Conservation (phyloP, 2,113 vertebrate genomes). For the Nematolebias whitei region DNA sequence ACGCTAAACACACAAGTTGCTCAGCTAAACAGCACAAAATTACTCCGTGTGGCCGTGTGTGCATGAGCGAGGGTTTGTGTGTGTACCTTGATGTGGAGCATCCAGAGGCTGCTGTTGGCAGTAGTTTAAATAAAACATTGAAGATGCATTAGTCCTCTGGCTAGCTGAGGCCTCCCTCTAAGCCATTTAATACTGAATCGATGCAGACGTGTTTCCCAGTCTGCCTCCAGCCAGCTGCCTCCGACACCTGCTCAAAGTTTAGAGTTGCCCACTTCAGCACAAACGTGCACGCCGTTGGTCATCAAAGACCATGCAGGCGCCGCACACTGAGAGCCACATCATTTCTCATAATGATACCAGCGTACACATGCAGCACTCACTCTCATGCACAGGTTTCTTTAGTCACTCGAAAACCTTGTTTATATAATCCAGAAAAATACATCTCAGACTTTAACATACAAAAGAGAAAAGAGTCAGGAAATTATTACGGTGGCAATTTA, state of each 20-base stretch:
- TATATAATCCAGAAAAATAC: background rate
- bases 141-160: conserved; percentile 67
- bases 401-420: no score
- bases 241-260: conserved; percentile 72
- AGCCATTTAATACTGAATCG: conserved; percentile 63
- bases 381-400: conserved; percentile 6
- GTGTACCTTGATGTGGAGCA: conserved; percentile 38
- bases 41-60: conserved; percentile 29
- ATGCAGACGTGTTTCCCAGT: conserved; percentile 61
- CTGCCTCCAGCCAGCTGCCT: conserved; percentile 71
- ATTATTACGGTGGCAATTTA: background rate
- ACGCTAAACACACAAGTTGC: conserved; percentile 76
- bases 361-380: conserved; percentile 67
- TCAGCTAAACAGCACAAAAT: conserved; percentile 68
- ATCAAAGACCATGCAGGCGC: conserved; percentile 70
- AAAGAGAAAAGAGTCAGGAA: background rate
- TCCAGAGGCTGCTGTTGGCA: conserved; percentile 52
- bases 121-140: conserved; percentile 69
- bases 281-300: conserved; percentile 54
- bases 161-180: conserved; percentile 56
- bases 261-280: conserved; percentile 62
- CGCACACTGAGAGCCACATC: conserved; percentile 73
- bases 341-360: conserved; percentile 76
- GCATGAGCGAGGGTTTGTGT: conserved; percentile 8
- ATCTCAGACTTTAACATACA: background rate